phyloP scores from a whole-genome alignment of 2,113 vertebrate species.

The Macheiramphus alcinus region DNA sequence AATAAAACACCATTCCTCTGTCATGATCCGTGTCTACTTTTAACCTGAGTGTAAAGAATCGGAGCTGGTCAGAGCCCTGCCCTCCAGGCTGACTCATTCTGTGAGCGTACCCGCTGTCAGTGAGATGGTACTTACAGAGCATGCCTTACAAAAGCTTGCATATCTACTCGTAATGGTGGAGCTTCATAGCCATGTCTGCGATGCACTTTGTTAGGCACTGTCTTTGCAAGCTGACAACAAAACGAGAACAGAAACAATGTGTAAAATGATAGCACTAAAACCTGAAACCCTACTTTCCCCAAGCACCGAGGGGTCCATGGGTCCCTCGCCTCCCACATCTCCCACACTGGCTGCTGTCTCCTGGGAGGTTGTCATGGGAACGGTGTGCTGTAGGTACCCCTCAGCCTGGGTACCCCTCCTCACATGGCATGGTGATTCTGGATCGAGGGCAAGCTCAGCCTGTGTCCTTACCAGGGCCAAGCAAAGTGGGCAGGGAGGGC shows the following conservation, averaged over 20 bases:
- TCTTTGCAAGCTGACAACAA: conserved; percentile 64
- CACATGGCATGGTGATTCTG: neutral
- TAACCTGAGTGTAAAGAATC: conserved; percentile 66
- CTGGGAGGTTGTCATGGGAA: conserved; percentile 58
- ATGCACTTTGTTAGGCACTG: conserved; percentile 72
- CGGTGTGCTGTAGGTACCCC: neutral
- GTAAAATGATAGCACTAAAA: neutral
- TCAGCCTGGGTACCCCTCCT: neutral
- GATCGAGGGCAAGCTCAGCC: rapidly evolving
- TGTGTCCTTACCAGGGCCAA: neutral
- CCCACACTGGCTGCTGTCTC: neutral
- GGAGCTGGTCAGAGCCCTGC: neutral
- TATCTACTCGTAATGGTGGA: conserved; percentile 74
- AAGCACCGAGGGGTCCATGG: neutral
- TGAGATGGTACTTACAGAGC: conserved; percentile 72
- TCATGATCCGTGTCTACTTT: conserved; percentile 73
- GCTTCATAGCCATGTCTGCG: conserved; percentile 72
- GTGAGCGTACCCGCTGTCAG: rapidly evolving
- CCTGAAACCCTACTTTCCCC: neutral
- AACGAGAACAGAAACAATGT: neutral
- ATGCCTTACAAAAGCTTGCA: conserved; percentile 74
- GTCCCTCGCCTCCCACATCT: neutral
- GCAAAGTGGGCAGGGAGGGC: neutral
- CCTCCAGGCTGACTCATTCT: neutral
- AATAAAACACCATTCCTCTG: conserved; percentile 73